These are phyloP conservation scores for Taphrorychus bicolor DNA, from an alignment of 2,888 invertebrate genomes.

Conservation along the genomic window DNA sequence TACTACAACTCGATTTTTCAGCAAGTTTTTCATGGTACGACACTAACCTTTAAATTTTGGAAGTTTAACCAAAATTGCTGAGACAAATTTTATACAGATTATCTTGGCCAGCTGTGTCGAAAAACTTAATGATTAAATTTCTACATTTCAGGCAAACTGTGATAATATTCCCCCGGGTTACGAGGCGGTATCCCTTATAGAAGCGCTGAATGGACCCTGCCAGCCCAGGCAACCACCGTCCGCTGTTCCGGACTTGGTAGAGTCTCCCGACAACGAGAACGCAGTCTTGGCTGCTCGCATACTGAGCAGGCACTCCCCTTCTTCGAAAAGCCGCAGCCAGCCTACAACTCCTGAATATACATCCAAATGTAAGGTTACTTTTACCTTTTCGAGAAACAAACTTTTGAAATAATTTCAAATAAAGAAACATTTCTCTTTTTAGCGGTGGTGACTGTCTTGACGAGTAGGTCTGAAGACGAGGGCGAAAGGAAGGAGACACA, in stretches of 20 bases:
- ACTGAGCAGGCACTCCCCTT: conserved; percentile 66
- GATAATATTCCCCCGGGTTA: conserved; percentile 93
- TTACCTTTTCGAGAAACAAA: neutral
- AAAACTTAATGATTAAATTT: neutral
- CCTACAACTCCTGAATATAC: conserved; percentile 62
- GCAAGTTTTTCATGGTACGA: too few species aligned
- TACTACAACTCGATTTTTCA: too few species aligned
- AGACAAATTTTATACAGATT: too few species aligned
- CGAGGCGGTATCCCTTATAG: conserved; percentile 92
- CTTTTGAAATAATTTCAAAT: too few species aligned
- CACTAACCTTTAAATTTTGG: too few species aligned
- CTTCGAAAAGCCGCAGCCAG: conserved; percentile 56
- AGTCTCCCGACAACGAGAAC: conserved; percentile 71
- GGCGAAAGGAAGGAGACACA: conserved; percentile 60
- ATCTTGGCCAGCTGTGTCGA: too few species aligned
- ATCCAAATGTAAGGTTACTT: conserved; percentile 24
- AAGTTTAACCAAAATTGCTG: too few species aligned
- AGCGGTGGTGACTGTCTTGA: conserved; percentile 60
- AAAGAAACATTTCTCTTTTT: neutral
- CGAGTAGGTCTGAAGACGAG: conserved; percentile 70
- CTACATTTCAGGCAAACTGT: conserved; percentile 69
- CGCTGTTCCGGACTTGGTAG: conserved; percentile 61
- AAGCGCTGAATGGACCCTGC: conserved; percentile 93
- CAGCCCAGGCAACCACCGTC: conserved; percentile 62
- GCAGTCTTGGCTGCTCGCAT: conserved; percentile 73